Conservation (phyloP, 2,888 invertebrate genomes). For the Escarpia spicata region DNA sequence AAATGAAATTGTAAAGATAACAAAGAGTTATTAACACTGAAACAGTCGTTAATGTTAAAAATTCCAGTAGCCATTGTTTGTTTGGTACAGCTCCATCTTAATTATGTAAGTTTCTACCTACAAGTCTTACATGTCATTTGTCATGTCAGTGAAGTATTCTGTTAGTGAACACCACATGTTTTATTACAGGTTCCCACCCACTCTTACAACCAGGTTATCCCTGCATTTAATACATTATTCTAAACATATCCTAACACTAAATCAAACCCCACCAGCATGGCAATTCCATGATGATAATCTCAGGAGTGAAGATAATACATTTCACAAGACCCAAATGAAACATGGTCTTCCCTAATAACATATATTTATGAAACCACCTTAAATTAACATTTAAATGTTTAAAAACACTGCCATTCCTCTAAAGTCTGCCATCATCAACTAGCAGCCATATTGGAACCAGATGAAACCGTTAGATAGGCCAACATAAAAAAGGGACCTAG, state of each 20-base stretch:
- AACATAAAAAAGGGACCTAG: neutral
- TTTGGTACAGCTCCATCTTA: neutral
- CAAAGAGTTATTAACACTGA: neutral
- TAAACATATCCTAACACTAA: neutral
- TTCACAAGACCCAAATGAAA: no score
- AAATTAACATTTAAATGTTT: neutral
- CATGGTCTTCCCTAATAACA: neutral
- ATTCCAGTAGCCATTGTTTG: neutral
- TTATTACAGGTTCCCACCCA: neutral
- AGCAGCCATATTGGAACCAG: neutral
- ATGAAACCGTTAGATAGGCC: neutral
- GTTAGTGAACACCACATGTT: neutral
- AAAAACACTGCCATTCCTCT: neutral
- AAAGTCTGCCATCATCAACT: neutral
- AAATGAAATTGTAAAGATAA: no score
- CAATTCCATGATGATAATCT: neutral
- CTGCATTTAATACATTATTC: neutral
- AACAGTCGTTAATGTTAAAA: neutral
- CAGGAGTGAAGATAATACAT: no score
- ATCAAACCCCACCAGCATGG: neutral
- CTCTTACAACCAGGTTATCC: neutral
- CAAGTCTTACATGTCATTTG: neutral
- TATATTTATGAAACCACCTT: neutral
- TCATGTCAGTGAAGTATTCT: neutral
- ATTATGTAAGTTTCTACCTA: neutral